Base-by-base conservation (phyloP, 2,113 vertebrate species). In the Herpetotheres cachinnans region DNA sequence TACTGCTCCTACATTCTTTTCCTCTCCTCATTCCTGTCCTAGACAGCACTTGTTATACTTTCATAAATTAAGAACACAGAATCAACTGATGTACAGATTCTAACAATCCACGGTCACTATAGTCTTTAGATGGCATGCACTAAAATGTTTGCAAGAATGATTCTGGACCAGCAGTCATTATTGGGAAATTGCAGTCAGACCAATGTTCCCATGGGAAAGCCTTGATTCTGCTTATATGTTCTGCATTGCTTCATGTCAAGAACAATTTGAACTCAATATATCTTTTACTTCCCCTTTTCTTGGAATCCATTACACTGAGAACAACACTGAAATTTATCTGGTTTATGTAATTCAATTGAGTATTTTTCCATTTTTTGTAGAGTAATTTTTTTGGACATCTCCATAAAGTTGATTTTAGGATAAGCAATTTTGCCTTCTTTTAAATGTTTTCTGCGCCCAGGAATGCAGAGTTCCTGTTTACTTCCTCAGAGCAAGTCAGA, bases 101-200 rank as follows among this genome's bases (percentile, higher is more conserved):
- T 29, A 58, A 65, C 0, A 1, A 82, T 24, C 20, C 16, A 40
- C 0, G 1, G 73, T 46, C 63, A 62, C 36, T 70, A 26, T 2
- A 49, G 20, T n/a, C n/a, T 42, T 82, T 24, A 65, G 24, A 70
- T 40, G 32, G 40, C 29, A 54, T 6, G 16, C 21, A 12, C 13
- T 32, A 62, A 62, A 49, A 44, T 44, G 34, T 72, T 81, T 63
- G 32, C 24, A 62, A 25, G 50, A 84, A 72, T 19, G 5, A 84
- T 56, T 63, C 24, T 30, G 47, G 40, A 82, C n/a, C 18, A 72
- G 67, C 82, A 77, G 26, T 56, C 54, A 54, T 52, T 34, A 81
- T 6, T 63, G 50, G 74, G 61, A 93, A 89, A 86, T 10, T 61
- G 30, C 13, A 77, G 58, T 49, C 65, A 79, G 71, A 79, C 32